phyloP scores from a whole-genome alignment of 2,113 vertebrate species.

The Anolis carolinensis region DNA sequence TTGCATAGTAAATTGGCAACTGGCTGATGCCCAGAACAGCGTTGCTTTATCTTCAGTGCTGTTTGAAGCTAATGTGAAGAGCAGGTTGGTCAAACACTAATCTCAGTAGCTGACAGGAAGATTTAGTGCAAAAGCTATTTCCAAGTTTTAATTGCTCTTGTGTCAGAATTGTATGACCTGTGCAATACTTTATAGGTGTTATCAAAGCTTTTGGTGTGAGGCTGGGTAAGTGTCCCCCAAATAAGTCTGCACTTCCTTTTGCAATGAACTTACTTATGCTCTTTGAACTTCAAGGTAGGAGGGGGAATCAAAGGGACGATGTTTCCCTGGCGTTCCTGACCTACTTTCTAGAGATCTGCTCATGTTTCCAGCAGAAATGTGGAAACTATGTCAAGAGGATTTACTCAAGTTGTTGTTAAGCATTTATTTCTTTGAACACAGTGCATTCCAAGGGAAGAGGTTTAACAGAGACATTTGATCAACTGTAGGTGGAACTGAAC shows the following conservation, averaged over 20 bases:
- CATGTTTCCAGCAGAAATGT: constrained; percentile 60
- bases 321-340: constrained; percentile 76
- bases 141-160: not conserved
- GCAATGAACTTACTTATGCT: constrained; percentile 72
- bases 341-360: constrained; percentile 72
- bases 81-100: not conserved
- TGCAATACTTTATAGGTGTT: constrained; percentile 1
- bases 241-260: constrained; percentile 65
- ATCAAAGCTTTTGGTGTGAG: constrained; percentile 35
- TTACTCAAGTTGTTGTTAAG: constrained; percentile 56
- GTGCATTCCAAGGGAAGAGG: constrained; percentile 50
- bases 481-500: constrained; percentile 45
- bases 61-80: not conserved
- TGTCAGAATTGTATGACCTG: constrained; percentile 5
- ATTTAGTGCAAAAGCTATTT: not conserved
- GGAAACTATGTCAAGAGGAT: constrained; percentile 62
- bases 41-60: not conserved
- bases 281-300: constrained; percentile 78
- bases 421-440: constrained; percentile 60
- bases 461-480: constrained; percentile 42
- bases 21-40: not conserved
- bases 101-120: not conserved
- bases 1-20: not conserved
- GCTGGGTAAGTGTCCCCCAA: constrained; percentile 56
- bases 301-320: constrained; percentile 70